Base-by-base conservation (phyloP, 2,113 vertebrate genomes). In the Bujurquina vittata region DNA sequence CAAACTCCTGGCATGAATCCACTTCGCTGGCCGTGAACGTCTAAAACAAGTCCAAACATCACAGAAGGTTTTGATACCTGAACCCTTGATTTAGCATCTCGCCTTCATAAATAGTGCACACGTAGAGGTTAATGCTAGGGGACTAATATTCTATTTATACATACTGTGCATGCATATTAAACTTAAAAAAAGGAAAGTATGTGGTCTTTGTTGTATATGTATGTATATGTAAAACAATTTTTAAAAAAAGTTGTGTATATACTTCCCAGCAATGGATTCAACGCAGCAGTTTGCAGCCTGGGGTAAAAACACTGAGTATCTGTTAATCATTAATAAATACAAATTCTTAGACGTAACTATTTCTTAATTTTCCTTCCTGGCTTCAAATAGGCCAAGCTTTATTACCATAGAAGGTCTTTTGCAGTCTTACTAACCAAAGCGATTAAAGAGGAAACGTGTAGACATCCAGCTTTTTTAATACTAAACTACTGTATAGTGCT, bases 1-100 rank as follows among this genome's bases (percentile, higher is more conserved):
- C 2, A 3, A 72, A 84, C 78, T 77, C 33, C 61, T 57, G 10
- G 14, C 22, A 49, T 29, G 73, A 73, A 56, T 59, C 76, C 61
- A 69, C 72, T 17, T 49, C 15, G 12, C 14, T 46, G 43, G 43
- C 43, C 43, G 15, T 46, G 14, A 46, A 46, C 2, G 12, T 46
- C 43, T 15, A 75, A 43, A 10, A 75, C 0, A 43, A 65, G 57
- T 67, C 31, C 59, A 75, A 61, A n/a, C 52, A 49, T 52, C 20
- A 46, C 54, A 65, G 22, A 67, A 29, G 0, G 4, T 49, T 49
- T 67, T 49, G 63, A 46, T 43, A 69, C 40, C 65, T 49, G 14
- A 69, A 26, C 40, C 23, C 9, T 49, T 7, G 37, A 46, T 11
- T 46, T 14, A 69, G 9, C 8, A 29, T 20, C 63, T 67, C 63